phyloP scores from a whole-genome alignment of 2,113 vertebrate genomes.

The Megaptera novaeangliae region DNA sequence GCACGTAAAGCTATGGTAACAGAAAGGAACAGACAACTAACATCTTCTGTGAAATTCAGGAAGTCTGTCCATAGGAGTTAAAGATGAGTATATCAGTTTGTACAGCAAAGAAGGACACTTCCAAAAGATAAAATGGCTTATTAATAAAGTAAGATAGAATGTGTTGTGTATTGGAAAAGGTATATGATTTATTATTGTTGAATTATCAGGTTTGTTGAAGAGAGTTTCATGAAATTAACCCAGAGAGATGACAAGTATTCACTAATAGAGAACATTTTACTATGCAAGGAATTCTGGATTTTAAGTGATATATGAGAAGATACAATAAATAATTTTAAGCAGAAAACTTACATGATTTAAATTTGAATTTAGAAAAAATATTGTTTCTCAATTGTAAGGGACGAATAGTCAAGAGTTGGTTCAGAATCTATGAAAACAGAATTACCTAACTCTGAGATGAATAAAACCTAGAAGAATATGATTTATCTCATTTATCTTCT shows the following conservation, averaged over 20 bases:
- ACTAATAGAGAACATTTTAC: not conserved
- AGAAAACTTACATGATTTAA: not conserved
- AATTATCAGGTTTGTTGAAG: not conserved
- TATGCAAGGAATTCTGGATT: not conserved
- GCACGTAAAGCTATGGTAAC: not conserved
- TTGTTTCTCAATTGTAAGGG: not conserved
- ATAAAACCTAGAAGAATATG: not conserved
- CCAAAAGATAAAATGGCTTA: not conserved
- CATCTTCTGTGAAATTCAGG: not conserved
- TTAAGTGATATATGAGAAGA: not conserved
- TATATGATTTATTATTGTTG: slow-evolving; percentile 17
- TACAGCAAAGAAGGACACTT: not conserved
- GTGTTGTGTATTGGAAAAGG: not conserved
- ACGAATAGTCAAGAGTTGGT: not conserved
- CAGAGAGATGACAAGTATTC: not conserved
- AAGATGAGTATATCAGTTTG: not conserved
- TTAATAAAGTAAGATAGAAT: slow-evolving; percentile 18
- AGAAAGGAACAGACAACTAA: not conserved
- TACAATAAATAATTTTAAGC: not conserved
- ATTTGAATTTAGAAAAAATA: not conserved
- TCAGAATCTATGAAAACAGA: not conserved
- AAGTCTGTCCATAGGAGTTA: not conserved
- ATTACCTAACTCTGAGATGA: not conserved
- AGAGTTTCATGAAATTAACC: slow-evolving; percentile 7
- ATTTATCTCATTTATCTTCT: not conserved